Conservation (phyloP, 2,888 invertebrate genomes). For the Rhopalosiphum nymphaeae region DNA sequence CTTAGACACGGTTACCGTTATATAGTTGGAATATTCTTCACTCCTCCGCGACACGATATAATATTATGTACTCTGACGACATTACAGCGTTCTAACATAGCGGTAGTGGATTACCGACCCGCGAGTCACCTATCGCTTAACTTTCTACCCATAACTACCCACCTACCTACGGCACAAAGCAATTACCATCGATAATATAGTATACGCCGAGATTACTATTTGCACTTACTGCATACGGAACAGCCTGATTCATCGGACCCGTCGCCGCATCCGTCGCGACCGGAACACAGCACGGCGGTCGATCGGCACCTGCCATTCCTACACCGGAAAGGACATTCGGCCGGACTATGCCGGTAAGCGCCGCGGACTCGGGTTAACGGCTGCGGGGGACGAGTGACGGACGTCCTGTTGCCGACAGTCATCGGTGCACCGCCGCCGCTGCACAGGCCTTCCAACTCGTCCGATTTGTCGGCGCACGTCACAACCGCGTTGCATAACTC, state of each 20-base stretch:
- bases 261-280: constrained; percentile 92
- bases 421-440: constrained; percentile 71
- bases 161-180: neutral
- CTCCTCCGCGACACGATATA: neutral
- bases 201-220: neutral
- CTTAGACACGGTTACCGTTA: constrained; percentile 40
- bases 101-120: neutral
- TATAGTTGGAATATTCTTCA: neutral
- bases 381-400: constrained; percentile 68
- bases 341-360: constrained; percentile 62
- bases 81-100: neutral
- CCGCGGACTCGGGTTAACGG: constrained; percentile 65
- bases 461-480: constrained; percentile 88
- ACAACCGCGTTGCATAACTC: constrained; percentile 93
- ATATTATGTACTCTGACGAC: neutral
- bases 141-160: neutral
- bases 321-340: constrained; percentile 85
- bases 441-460: constrained; percentile 86
- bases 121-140: neutral
- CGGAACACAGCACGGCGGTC: constrained; percentile 90
- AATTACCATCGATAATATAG: neutral
- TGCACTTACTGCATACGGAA: constrained; percentile 81
- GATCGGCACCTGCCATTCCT: constrained; percentile 89
- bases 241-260: constrained; percentile 89
- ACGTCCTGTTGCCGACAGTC: constrained; percentile 69